Evolutionary conservation across 2,888 invertebrate genomes (phyloP).

Genomic region (Bibio marci): DNA sequence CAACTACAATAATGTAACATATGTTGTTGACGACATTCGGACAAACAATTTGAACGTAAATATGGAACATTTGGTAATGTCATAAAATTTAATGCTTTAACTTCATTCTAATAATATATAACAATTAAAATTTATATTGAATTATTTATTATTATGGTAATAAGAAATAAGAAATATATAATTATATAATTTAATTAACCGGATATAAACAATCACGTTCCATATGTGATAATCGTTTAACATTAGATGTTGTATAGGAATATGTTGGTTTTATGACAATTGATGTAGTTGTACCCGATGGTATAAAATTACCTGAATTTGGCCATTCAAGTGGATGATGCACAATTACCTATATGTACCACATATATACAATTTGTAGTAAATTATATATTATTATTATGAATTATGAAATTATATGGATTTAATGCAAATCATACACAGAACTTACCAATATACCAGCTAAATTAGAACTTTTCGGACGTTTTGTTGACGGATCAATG

Average conservation of each 20-base stretch:
- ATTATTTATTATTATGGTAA: neutral
- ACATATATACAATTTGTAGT: neutral
- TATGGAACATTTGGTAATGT: slow-evolving; percentile 1
- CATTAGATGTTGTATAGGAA: slow-evolving; percentile 6
- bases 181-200: neutral
- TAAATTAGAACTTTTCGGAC: slow-evolving; percentile 6
- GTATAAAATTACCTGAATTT: slow-evolving; percentile 4
- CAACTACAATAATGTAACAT: slow-evolving; percentile 1
- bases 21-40: slow-evolving; percentile 4
- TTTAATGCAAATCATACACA: no score
- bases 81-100: neutral
- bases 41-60: slow-evolving; percentile 3
- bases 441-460: neutral
- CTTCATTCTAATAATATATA: slow-evolving; percentile 1
- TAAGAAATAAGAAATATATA: neutral
- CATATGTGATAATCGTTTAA: neutral
- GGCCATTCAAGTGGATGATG: slow-evolving; percentile 7
- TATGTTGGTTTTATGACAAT: slow-evolving; percentile 6
- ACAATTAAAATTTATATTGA: neutral
- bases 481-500: slow-evolving; percentile 12
- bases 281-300: slow-evolving; percentile 2
- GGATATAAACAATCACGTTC: slow-evolving; percentile 4
- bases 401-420: no score
- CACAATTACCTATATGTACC: slow-evolving; percentile 1
- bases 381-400: neutral